Base-by-base conservation (phyloP, 2,113 vertebrate species). In the Podocnemis expansa region DNA sequence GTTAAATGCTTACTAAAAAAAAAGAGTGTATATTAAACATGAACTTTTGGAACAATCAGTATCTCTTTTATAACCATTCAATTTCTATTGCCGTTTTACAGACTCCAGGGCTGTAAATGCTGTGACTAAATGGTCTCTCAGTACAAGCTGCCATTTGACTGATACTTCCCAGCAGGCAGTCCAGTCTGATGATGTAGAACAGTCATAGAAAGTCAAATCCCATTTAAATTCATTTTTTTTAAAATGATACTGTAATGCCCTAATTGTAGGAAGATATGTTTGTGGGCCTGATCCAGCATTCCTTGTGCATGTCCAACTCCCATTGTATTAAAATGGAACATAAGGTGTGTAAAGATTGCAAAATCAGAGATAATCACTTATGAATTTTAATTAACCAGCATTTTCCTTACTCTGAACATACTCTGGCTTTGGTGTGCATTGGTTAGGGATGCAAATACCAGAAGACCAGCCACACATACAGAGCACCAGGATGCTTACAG, bases 171-270 rank as follows among this genome's bases (percentile, higher is more conserved):
- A 97, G 96, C 96, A 97, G 97, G 96, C 94, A 97, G 96, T 95
- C 93, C 91, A 91, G 94, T 93, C 92, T 85, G 97, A 96, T 96
- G 95, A 91, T 90, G 93, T 89, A 80, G 93, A 93, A 82, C 87
- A 96, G 93, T 93, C 82, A 0, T 51, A 93, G 91, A 81, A 80
- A 96, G 93, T 92, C 95, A 97, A 95, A 97, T 97, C 93, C 96
- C 89, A 95, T 97, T 97, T 97, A 95, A 97, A 97, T 95, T 95
- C 96, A 97, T 97, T 52, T n/a, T n/a, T n/a, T n/a, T n/a, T n/a
- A n/a, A n/a, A n/a, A n/a, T n/a, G n/a, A n/a, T n/a, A n/a, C 95
- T 95, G 91, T 96, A 96, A 96, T 97, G 95, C 96, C 91, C 96
- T 97, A 97, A 94, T 88, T 91, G 94, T 94, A 96, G 95, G 86